phyloP scores from a whole-genome alignment of 2,797 vertebrate species.

The Mus minutoides region DNA sequence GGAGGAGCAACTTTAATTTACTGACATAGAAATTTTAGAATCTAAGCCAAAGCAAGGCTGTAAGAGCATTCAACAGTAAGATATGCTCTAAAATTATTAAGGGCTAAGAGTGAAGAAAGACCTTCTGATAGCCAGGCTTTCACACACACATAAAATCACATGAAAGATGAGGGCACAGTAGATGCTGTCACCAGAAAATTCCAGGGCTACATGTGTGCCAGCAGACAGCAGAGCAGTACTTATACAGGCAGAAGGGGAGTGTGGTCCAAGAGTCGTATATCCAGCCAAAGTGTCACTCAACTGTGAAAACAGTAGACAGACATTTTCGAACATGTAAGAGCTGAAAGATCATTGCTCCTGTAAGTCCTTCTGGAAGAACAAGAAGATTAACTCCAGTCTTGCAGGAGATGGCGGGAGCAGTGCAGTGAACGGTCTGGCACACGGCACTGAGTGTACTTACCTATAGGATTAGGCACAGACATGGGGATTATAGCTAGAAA shows the following conservation, averaged over 20 bases:
- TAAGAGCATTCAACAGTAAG: neutral
- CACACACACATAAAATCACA: neutral
- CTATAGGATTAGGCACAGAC: constrained; percentile 67
- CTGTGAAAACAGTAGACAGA: constrained; percentile 44
- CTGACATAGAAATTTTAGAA: constrained; percentile 4
- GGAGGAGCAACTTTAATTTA: neutral
- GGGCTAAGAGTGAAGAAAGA: neutral
- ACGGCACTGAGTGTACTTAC: constrained; percentile 35
- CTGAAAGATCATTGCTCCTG: constrained; percentile 65
- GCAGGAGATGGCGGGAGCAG: constrained; percentile 32
- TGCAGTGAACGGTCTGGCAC: constrained; percentile 59
- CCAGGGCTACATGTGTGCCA: neutral
- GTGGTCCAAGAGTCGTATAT: constrained; percentile 61
- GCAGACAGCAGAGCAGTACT: neutral
- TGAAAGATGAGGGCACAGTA: neutral
- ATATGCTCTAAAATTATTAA: neutral
- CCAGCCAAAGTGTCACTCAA: constrained; percentile 72
- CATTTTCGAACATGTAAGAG: constrained; percentile 76
- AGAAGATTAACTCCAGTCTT: constrained; percentile 59
- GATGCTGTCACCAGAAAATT: neutral
- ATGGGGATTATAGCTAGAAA: constrained; percentile 63
- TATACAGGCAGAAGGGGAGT: neutral
- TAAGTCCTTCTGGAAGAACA: constrained; percentile 69
- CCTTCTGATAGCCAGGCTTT: neutral
- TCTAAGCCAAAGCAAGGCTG: constrained; percentile 13